phyloP scores from a whole-genome alignment of 2,888 invertebrate genomes.

The Dryobotodes eremita region DNA sequence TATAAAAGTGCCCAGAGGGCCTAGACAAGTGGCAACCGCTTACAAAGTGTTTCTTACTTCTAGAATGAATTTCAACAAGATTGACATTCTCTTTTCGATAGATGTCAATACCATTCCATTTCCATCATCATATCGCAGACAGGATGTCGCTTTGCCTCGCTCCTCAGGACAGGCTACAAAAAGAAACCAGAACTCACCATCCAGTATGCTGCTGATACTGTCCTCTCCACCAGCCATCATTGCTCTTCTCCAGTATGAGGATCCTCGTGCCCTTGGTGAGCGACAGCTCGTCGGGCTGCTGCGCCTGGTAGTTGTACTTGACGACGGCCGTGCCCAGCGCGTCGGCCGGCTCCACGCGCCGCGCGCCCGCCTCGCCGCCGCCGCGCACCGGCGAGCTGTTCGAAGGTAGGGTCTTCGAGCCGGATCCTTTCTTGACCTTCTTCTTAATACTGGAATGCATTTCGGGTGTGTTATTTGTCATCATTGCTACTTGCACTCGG shows the following conservation, averaged over 20 bases:
- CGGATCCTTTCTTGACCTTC: slow-evolving; percentile 95
- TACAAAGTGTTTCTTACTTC: background rate
- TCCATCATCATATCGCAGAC: too few relatives aligned
- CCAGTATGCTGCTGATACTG: slow-evolving; percentile 92
- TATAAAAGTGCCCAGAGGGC: background rate
- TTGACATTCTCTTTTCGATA: background rate
- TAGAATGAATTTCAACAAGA: background rate
- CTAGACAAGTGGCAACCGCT: background rate
- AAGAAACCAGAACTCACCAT: slow-evolving; percentile 81
- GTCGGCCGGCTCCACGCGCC: slow-evolving; percentile 96
- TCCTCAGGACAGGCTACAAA: background rate
- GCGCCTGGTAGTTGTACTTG: slow-evolving; percentile 98
- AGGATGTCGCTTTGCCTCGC: background rate
- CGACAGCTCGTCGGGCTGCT: slow-evolving; percentile 98
- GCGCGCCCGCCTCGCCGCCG: slow-evolving; percentile 92
- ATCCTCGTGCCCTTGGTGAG: slow-evolving; percentile 98
- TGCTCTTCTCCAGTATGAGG: slow-evolving; percentile 98
- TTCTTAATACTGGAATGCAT: slow-evolving; percentile 93
- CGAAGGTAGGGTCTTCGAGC: slow-evolving; percentile 96
- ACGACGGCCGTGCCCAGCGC: slow-evolving; percentile 97
- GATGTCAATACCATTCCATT: background rate
- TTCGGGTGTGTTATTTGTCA: background rate
- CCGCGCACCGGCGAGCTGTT: slow-evolving; percentile 95
- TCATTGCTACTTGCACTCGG: background rate
- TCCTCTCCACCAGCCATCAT: slow-evolving; percentile 99